phyloP scores from a whole-genome alignment of 2,888 invertebrate species.

The Caradrina kadenii region DNA sequence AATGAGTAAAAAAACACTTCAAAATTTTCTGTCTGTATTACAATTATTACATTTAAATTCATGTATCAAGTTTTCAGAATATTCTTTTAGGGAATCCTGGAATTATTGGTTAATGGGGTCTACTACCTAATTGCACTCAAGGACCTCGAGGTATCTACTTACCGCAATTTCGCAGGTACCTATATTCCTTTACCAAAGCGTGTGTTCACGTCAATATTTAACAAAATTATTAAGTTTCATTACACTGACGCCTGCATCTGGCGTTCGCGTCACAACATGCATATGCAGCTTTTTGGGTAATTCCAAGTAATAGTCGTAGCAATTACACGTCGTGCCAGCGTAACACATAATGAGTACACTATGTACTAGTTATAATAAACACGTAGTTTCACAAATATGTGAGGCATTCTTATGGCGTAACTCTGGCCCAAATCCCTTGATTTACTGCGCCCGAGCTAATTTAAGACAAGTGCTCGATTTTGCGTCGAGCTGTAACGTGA shows the following conservation, averaged over 20 bases:
- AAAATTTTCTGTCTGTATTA: too few species aligned
- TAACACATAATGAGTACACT: conserved; percentile 49
- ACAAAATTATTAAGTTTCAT: conserved; percentile 26
- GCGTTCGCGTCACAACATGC: conserved; percentile 23
- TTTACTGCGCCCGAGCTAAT: conserved; percentile 81
- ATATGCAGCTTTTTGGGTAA: conserved; percentile 37
- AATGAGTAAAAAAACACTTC: too few species aligned
- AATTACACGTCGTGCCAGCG: conserved; percentile 51
- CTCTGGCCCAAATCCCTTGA: conserved; percentile 81
- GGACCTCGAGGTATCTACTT: too few species aligned
- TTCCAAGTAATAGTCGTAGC: conserved; percentile 34
- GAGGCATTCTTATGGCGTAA: conserved; percentile 78
- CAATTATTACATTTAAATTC: too few species aligned
- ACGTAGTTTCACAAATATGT: conserved; percentile 77
- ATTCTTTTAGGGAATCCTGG: too few species aligned
- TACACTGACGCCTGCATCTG: conserved; percentile 17
- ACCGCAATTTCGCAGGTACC: too few species aligned
- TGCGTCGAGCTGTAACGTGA: conserved; percentile 59
- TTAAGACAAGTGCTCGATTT: conserved; percentile 81
- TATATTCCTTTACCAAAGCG: neutral
- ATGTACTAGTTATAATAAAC: conserved; percentile 68
- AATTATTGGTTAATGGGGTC: too few species aligned
- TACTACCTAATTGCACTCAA: too few species aligned
- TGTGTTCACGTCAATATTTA: conserved; percentile 4
- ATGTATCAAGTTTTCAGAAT: too few species aligned